Evolutionary conservation across 1,140 invertebrate genomes (phyloP).

Genomic region (Grapholita molesta): DNA sequence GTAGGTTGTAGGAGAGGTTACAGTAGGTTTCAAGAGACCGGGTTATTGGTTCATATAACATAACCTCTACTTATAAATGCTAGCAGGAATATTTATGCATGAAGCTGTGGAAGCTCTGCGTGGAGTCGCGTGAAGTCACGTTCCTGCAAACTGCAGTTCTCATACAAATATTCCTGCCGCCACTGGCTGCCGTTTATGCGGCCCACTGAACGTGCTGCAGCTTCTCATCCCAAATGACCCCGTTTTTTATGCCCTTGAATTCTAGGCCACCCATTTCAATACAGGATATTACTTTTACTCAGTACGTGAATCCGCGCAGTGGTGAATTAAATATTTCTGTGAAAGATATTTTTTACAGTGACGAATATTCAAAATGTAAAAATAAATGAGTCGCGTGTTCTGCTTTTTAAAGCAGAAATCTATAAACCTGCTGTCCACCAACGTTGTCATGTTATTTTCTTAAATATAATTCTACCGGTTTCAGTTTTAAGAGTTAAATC

Average conservation of each 20-base stretch:
- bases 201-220: not conserved
- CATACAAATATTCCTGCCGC: conserved; percentile 3
- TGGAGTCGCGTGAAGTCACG: conserved; percentile 10
- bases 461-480: too few relatives aligned
- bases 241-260: conserved; percentile 8
- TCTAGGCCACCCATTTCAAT: not conserved
- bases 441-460: too few relatives aligned
- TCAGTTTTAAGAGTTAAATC: too few relatives aligned
- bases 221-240: not conserved
- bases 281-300: not conserved
- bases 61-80: not conserved
- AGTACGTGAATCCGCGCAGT: not conserved
- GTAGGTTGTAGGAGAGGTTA: not conserved
- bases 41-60: not conserved
- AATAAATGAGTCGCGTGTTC: too few relatives aligned
- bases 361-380: too few relatives aligned
- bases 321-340: not conserved
- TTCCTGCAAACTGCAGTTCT: conserved; percentile 6
- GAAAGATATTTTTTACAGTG: too few relatives aligned
- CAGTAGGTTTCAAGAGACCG: not conserved
- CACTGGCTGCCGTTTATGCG: not conserved
- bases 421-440: too few relatives aligned
- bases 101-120: not conserved
- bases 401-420: too few relatives aligned
- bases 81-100: not conserved